Percentiles rank a stretch among this genome's conserved stretches.
phyloP scores from a whole-genome alignment of 2,113 vertebrate species.

The Bos taurus region DNA sequence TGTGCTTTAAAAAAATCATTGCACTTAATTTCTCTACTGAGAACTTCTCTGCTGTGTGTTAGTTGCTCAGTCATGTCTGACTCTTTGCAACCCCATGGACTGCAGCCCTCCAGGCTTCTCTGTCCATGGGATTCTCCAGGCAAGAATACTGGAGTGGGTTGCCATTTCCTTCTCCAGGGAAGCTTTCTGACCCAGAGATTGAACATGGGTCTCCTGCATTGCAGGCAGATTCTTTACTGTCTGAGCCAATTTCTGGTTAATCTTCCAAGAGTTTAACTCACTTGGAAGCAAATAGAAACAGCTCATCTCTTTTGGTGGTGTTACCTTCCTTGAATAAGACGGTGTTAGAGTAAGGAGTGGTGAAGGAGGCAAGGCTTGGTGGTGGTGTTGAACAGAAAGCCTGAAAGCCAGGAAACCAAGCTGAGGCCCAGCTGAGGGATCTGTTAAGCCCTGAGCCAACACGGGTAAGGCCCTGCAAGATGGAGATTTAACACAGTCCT shows the following conservation, averaged over 20 bases:
- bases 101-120: neutral
- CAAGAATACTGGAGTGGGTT: neutral
- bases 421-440: neutral
- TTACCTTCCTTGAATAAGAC: neutral
- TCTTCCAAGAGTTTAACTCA: neutral
- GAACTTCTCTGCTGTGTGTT: neutral
- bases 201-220: neutral
- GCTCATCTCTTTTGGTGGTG: neutral
- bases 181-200: neutral
- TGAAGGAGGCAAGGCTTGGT: accelerated
- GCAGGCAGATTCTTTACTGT: neutral
- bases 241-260: neutral
- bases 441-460: neutral
- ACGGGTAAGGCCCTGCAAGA: no score
- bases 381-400: neutral
- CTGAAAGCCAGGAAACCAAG: neutral
- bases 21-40: neutral
- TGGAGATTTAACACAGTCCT: neutral
- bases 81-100: neutral
- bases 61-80: accelerated
- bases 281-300: neutral
- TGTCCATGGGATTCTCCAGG: neutral
- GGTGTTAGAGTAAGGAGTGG: neutral
- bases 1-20: neutral
- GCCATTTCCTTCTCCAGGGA: neutral